Base-by-base conservation (phyloP, 2,113 vertebrate species). In the Rhabdornis inornatus region DNA sequence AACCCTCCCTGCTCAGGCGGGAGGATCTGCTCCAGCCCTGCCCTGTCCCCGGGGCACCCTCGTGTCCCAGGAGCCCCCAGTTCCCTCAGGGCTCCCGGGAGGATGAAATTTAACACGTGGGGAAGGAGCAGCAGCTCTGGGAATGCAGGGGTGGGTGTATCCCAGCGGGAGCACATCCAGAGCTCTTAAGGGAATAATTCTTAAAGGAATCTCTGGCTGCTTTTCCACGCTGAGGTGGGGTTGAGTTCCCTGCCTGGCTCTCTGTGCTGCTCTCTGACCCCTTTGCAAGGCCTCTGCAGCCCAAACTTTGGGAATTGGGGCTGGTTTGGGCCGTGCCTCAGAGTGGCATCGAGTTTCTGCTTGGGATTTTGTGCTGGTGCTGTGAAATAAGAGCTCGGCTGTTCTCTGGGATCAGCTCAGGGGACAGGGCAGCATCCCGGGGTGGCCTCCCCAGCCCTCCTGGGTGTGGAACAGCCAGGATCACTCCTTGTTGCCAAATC, bases 31-130 rank as follows among this genome's bases (percentile, higher is more conserved):
- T 13, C 12, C 12, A 2, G 14, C 37, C 12, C 40, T 22, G 13
- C 2, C 1, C 10, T 7, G 35, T 27, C 25, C 59, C 66, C 10
- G 14, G 28, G 42, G 40, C 31, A 49, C 20, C 25, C 18, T 50
- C 13, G 24, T 8, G 9, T 30, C 22, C 11, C 30, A 9, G 49
- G 23, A 78, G 49, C 60, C 30, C 1, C 0, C 4, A 0, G 7
- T 35, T 24, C 7, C 0, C 44, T 7, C 56, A 4, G 39, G 22
- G 61, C 35, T 42, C 30, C 49, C 12, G 7, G 52, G 11, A 79
- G 50, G 50, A 1, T 30, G 82, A 17, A 37, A n/a, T 42, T 20
- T 21, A 33, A 35, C 35, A 0, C 16, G 1, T 3, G 2, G 56
- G n/a, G 61, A 71, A 52, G 63, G 42, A 56, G 37, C 10, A 60